Base-by-base conservation (phyloP, 2,888 invertebrate genomes). In the Drosophila mayaguana region DNA sequence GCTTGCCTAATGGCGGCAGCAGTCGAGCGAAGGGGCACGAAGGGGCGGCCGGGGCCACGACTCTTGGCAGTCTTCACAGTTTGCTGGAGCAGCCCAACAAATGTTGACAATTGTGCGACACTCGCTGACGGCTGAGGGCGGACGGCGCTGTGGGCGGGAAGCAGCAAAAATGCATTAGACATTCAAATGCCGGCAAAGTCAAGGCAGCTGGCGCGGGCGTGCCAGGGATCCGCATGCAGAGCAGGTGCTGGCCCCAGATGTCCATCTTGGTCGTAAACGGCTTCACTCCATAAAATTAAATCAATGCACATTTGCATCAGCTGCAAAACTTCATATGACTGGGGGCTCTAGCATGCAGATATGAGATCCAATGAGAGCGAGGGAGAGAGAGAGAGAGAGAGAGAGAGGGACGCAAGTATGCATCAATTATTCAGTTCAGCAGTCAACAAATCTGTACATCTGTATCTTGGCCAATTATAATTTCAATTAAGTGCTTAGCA, bases 181-280 rank as follows among this genome's bases (percentile, higher is more conserved):
- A 80, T 83, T 72, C 72, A 80, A 77, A 78, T 80, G 84, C 80
- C 81, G 80, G 74, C 90, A 88, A 88, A 87, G 90, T 88, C 89
- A 86, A 77, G 79, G 78, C 70, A 72, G 45, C 18, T 16, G 1
- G 4, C n/a, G 43, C n/a, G 42, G 43, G 42, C 32, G 56, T 32
- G 32, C 18, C 28, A 18, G 5, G 3, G n/a, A 12, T 11, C 40
- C 7, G 4, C 6, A n/a, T 69, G 18, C 16, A 2, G n/a, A 51
- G 32, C 45, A 62, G 50, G 68, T 56, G 56, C 38, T 38, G 61
- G 45, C 51, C 36, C 25, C 22, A 61, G 43, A 55, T 61, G 54
- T 60, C 38, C 48, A 59, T n/a, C 38, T 53, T 25, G 51, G 48
- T 60, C 51, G 60, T 50, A 60, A 64, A 50, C 57, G 43, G 38